phyloP scores from a whole-genome alignment of 2,113 vertebrate genomes.

The Pteronura brasiliensis region DNA sequence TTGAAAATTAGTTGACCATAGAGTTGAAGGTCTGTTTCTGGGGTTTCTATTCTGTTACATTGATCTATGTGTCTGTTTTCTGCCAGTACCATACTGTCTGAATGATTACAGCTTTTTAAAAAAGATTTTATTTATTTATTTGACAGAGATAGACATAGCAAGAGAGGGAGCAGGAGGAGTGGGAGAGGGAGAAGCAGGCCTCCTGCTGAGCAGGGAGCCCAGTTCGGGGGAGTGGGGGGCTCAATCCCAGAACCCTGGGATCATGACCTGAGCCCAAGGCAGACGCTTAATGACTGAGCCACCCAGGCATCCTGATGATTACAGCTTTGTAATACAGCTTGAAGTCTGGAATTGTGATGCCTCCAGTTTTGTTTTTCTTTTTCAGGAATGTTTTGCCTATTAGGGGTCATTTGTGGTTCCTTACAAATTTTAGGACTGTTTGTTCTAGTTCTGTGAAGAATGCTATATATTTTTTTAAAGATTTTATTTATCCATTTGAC shows the following conservation, averaged over 20 bases:
- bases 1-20: not conserved
- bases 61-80: not conserved
- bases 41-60: not conserved
- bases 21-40: not conserved
- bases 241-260: no score
- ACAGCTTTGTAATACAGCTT: not conserved
- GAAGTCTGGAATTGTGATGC: not conserved
- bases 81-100: not conserved
- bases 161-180: no score
- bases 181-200: no score
- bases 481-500: no score
- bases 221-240: no score
- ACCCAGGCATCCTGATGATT: not conserved
- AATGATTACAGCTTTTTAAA: not conserved
- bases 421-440: not conserved
- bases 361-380: not conserved
- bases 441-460: not conserved
- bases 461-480: no score
- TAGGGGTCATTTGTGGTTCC: not conserved
- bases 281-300: no score
- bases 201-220: no score
- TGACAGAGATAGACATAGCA: no score
- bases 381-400: not conserved
- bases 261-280: no score
- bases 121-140: no score